Conservation (phyloP, 2,888 invertebrate genomes). For the Trichopoda pennipes region DNA sequence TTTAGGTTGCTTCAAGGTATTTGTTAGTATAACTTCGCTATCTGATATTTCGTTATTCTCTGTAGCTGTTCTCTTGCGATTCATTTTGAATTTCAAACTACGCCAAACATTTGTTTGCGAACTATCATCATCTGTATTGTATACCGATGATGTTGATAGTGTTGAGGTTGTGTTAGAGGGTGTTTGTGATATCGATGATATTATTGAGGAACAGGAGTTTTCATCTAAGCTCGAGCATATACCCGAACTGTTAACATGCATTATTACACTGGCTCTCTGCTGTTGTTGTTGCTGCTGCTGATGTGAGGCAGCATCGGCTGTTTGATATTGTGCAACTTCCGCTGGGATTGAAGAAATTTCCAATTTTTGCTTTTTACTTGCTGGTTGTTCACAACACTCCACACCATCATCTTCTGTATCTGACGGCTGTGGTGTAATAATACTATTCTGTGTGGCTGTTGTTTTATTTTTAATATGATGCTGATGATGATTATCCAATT, state of each 20-base stretch:
- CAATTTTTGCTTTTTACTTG: conserved; percentile 80
- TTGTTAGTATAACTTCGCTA: conserved; percentile 29
- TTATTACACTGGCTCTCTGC: conserved; percentile 89
- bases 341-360: conserved; percentile 71
- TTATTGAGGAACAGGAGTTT: conserved; percentile 70
- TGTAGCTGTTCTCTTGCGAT: conserved; percentile 73
- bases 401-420: conserved; percentile 89
- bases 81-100: conserved; percentile 80
- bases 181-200: conserved; percentile 67
- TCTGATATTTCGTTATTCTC: conserved; percentile 56
- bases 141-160: conserved; percentile 30
- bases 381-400: conserved; percentile 78
- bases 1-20: conserved; percentile 19
- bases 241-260: conserved; percentile 91
- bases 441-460: conserved; percentile 67
- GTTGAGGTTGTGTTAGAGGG: conserved; percentile 26
- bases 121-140: conserved; percentile 73
- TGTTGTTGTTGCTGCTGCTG: conserved; percentile 59
- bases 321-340: conserved; percentile 72
- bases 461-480: conserved; percentile 53
- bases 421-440: conserved; percentile 91
- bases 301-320: conserved; percentile 75
- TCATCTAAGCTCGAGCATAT: conserved; percentile 82
- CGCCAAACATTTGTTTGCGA: conserved; percentile 79
- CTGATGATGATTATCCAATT: conserved; percentile 62